Evolutionary conservation across 2,888 invertebrate genomes (phyloP), one percentile per base, ranked within the genome.

Genomic region (Cheilosia pagana): DNA sequence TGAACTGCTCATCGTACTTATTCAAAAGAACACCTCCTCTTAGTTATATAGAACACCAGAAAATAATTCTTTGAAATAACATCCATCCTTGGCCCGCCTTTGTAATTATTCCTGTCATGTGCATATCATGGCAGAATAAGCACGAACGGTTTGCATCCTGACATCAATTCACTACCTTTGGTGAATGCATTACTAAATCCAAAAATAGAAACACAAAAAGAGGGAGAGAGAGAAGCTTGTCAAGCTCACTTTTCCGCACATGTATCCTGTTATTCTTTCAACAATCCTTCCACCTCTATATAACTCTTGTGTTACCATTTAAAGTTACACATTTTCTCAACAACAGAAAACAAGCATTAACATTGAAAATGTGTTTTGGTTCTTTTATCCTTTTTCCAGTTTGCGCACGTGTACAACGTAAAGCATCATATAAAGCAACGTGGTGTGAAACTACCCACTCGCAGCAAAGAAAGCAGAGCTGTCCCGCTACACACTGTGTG

Each of bases 61-160:
- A 3, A 12, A 35, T 35, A 12, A 12, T 35, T 35, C 35, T 12
- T 35, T 35, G 12, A 35, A 35, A 35, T 35, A 35, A 4, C 35
- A 35, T 12, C 3, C 35, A 35, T 12, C 35, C 35, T 35, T 12
- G 35, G 12, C 35, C 23, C 12, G 21, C 21, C 10, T 55, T 45
- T 63, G 23, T 52, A 35, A 76, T 53, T 60, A 68, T 65, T 52
- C 19, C 53, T 67, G 35, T 57, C 72, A 45, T 67, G 53, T 79
- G 65, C 62, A 77, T 21, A 62, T 77, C 62, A 70, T 48, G 48
- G 19, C 19, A 70, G 16, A 70, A 39, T 53, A 52, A 77, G 41
- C 70, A 60, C 45, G 39, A 68, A 68, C 53, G 23, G 14, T 53
- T 6, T 41, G 16, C 31, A 35, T 31, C 28, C 60, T 25, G 39